These are phyloP conservation scores for Scleropages formosus DNA, from an alignment of 2,797 vertebrate species.

Conservation along the genomic window DNA sequence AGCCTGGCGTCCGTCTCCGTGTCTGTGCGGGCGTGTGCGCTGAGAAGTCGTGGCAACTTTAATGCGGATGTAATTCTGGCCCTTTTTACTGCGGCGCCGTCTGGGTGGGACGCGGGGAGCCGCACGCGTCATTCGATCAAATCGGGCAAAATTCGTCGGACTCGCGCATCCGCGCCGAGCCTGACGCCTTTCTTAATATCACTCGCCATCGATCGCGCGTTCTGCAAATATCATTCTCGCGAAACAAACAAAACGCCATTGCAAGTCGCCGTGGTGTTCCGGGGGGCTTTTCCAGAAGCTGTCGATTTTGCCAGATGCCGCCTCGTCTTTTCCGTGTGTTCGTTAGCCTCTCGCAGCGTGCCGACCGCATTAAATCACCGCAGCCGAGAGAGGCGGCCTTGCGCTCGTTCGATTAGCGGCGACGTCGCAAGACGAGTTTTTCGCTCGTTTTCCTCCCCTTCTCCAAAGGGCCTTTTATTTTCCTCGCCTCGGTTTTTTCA, in stretches of 20 bases:
- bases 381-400: slow-evolving; percentile 43
- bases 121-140: slow-evolving; percentile 6
- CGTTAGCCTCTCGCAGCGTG: slow-evolving; percentile 49
- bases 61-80: slow-evolving; percentile 17
- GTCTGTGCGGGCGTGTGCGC: background rate
- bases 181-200: slow-evolving; percentile 13
- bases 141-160: background rate
- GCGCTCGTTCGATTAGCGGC: slow-evolving; percentile 44
- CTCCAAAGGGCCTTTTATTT: slow-evolving; percentile 17
- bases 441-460: slow-evolving; percentile 38
- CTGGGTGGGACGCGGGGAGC: background rate
- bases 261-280: slow-evolving; percentile 37
- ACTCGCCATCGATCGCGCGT: slow-evolving; percentile 8
- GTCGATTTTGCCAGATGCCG: slow-evolving; percentile 40
- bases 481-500: slow-evolving; percentile 11
- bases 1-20: slow-evolving; percentile 2
- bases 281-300: slow-evolving; percentile 36
- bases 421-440: slow-evolving; percentile 36
- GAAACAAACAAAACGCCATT: slow-evolving; percentile 25
- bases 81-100: background rate
- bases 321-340: slow-evolving; percentile 40
- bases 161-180: background rate
- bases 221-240: slow-evolving; percentile 16
- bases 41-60: slow-evolving; percentile 20
- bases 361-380: slow-evolving; percentile 47